Base-by-base conservation (phyloP, 2,797 vertebrate species). In the Scleropages formosus region DNA sequence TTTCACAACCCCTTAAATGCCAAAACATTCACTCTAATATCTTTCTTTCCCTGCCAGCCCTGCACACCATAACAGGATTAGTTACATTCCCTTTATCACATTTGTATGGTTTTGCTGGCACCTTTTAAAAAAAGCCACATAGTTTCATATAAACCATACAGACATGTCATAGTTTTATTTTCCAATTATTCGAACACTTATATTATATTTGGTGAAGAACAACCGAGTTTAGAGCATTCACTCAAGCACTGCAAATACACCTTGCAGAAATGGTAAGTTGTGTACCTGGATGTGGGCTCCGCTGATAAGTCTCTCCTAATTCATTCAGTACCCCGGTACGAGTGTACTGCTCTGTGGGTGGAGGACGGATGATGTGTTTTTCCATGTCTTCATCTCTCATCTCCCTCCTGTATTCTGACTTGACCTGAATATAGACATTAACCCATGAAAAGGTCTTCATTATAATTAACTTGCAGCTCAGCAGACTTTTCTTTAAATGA, bases 361-460 rank as follows among this genome's bases (percentile, higher is more conserved):
- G 86, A 44, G 94, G 95, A 82, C 93, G 82, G 63, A 91, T 88
- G 22, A 98, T 94, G 31, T 95, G 94, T 58, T 73, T 86, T 87
- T 98, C 94, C 80, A 84, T 83, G 63, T 95, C 90, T 0, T 87
- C 87, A 60, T 94, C 90, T 58, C 80, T 78, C 51, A 95, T 78
- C 51, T 79, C 63, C 63, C 31, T 78, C 39, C 79, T 84, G 74
- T 90, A 93, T 63, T 94, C 87, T 31, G 73, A 59, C 61, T 88
- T 87, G 79, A 91, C 87, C 98, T 98, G 72, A 47, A 0, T 8
- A 20, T 7, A 44, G 0, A 18, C 31, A 47, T 44, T 15, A 9
- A 46, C 39, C 39, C 18, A n/a, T n/a, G 3, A 47, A 65, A 66
- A 2, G 31, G 2, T 2, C 53, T 12, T 1, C 9, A 58, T 13